Conservation (phyloP, 2,888 invertebrate genomes). For the Stenolophus ochropezus region DNA sequence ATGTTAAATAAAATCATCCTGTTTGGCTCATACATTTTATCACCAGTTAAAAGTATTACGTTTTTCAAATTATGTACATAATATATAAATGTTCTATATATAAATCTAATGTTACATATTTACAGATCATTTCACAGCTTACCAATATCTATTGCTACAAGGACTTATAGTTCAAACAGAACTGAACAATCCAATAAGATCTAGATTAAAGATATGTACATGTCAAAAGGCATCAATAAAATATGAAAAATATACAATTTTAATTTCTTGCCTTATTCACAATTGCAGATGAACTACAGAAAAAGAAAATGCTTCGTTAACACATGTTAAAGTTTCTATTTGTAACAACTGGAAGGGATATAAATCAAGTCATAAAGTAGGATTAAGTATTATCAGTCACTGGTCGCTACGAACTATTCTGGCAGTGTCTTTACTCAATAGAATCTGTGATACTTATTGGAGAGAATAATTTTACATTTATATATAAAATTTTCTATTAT, state of each 20-base stretch:
- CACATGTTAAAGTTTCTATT: not conserved
- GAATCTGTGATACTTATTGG: constrained; percentile 40
- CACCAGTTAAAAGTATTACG: constrained; percentile 42
- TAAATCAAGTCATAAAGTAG: not conserved
- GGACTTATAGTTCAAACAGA: constrained; percentile 36
- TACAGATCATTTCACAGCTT: constrained; percentile 56
- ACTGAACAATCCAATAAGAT: constrained; percentile 52
- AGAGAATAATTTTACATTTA: constrained; percentile 38
- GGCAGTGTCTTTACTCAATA: constrained; percentile 50
- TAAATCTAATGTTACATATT: constrained; percentile 57
- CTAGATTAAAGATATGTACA: constrained; percentile 58
- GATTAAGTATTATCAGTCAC: constrained; percentile 34
- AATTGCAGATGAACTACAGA: not conserved
- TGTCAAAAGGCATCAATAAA: constrained; percentile 56
- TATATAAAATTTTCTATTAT: constrained; percentile 51
- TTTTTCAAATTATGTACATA: constrained; percentile 41
- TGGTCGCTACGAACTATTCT: constrained; percentile 37
- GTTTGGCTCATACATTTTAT: constrained; percentile 6
- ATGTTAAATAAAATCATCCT: not conserved
- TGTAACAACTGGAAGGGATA: not conserved
- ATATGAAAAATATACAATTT: constrained; percentile 30
- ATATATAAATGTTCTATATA: constrained; percentile 40
- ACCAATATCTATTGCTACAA: constrained; percentile 54
- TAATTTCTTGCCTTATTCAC: not conserved
- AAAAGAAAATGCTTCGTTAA: not conserved